These are phyloP conservation scores for Champsocephalus esox DNA, from an alignment of 2,797 vertebrate species.

Conservation along the genomic window DNA sequence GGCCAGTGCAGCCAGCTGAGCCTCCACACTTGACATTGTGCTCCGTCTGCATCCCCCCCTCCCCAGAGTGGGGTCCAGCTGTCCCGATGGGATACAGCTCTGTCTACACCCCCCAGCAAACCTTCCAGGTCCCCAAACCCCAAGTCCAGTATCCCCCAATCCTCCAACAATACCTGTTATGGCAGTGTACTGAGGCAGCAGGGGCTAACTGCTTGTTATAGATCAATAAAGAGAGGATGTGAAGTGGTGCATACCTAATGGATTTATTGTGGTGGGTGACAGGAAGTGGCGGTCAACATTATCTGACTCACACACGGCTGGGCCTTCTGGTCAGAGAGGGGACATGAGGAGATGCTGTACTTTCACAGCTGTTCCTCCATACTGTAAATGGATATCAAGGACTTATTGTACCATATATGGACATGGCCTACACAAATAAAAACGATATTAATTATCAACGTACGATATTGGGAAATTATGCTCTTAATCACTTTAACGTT, in stretches of 20 bases:
- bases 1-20: conserved; percentile 65
- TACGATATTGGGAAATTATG: no score
- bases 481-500: no score
- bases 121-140: conserved; percentile 25
- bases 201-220: conserved; percentile 56
- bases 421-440: no score
- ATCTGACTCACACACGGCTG: conserved; percentile 59
- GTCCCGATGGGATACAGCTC: conserved; percentile 31
- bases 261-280: conserved; percentile 73
- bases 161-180: conserved; percentile 33
- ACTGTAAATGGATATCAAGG: no score
- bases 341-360: conserved; percentile 38
- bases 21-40: conserved; percentile 50
- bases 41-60: conserved; percentile 35
- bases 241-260: conserved; percentile 77
- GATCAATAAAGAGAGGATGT: conserved; percentile 79
- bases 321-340: conserved; percentile 27
- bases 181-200: conserved; percentile 40
- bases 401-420: no score
- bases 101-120: conserved; percentile 27
- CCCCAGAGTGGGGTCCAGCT: conserved; percentile 26
- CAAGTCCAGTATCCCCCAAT: conserved; percentile 6
- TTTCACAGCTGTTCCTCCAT: not conserved
- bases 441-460: no score
- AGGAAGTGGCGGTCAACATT: conserved; percentile 72